Evolutionary conservation across 2,888 invertebrate species (phyloP).

Genomic region (Drosophila pegasa): DNA sequence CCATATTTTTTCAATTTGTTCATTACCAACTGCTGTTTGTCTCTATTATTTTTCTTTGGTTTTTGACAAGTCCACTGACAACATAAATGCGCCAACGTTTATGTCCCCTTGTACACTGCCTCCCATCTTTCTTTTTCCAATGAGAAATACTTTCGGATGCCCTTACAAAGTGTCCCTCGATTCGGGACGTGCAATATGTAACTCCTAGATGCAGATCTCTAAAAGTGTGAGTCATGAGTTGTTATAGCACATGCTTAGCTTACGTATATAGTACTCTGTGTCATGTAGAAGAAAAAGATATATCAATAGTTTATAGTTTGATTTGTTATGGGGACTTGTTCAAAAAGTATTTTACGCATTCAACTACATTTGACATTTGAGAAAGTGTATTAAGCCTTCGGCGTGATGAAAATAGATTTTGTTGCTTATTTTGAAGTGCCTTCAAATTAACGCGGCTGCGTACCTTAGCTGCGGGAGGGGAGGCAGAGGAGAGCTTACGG

Average conservation of each 20-base stretch:
- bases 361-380: neutral
- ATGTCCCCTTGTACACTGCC: constrained; percentile 33
- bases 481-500: neutral
- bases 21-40: constrained; percentile 53
- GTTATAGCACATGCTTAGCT: no score
- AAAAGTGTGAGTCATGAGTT: no score
- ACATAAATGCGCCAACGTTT: constrained; percentile 72
- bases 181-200: neutral
- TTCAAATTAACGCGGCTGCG: constrained; percentile 52
- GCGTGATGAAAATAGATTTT: neutral
- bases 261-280: no score
- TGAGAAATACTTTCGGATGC: constrained; percentile 39
- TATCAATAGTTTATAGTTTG: no score
- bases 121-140: constrained; percentile 11
- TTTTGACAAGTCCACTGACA: constrained; percentile 70
- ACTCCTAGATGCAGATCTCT: neutral
- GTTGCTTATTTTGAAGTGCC: constrained; percentile 56
- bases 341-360: neutral
- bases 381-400: neutral
- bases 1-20: constrained; percentile 35
- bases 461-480: neutral
- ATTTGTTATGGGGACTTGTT: neutral
- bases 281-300: no score
- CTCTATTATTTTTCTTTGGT: constrained; percentile 7
- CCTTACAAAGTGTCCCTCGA: neutral